A percentile compares a stretch with the other conserved stretches of the same genome.
phyloP scores from a whole-genome alignment of 2,797 vertebrate genomes.

The Micrastur ruficollis region DNA sequence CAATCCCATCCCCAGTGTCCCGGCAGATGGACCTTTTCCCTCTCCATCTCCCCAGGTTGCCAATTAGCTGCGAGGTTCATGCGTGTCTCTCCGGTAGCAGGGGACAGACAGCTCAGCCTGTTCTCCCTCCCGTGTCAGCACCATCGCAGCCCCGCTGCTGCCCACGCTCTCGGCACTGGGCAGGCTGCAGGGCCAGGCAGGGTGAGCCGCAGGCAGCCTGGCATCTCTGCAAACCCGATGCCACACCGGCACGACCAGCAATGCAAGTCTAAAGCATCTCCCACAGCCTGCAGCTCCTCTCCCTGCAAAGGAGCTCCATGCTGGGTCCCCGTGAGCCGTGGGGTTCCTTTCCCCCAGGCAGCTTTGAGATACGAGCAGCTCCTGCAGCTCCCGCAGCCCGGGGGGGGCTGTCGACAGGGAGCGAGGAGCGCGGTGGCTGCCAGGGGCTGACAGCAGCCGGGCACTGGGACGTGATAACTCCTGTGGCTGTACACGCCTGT shows the following conservation, averaged over 20 bases:
- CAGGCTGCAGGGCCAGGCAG: background rate
- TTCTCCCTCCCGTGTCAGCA: background rate
- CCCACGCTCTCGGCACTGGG: background rate
- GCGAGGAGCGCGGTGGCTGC: background rate
- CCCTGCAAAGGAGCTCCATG: rapidly evolving
- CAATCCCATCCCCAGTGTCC: background rate
- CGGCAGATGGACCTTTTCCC: background rate
- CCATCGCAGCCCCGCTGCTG: background rate
- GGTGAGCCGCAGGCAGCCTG: background rate
- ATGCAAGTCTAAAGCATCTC: background rate
- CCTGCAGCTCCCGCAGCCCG: background rate
- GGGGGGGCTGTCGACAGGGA: background rate
- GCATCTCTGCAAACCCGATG: background rate
- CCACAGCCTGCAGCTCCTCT: background rate
- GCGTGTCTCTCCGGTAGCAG: background rate
- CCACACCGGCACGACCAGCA: background rate
- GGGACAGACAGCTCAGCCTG: background rate
- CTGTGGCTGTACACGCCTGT: background rate
- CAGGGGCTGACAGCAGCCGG: background rate
- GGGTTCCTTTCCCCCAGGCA: background rate
- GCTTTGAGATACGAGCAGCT: background rate
- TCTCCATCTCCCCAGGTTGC: background rate
- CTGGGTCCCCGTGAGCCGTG: rapidly evolving
- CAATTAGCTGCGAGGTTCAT: background rate
- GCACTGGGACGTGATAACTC: background rate